Percentiles rank a stretch among this genome's conserved stretches.
phyloP scores from a whole-genome alignment of 1,140 invertebrate species.

The Lysiphlebus fabarum region DNA sequence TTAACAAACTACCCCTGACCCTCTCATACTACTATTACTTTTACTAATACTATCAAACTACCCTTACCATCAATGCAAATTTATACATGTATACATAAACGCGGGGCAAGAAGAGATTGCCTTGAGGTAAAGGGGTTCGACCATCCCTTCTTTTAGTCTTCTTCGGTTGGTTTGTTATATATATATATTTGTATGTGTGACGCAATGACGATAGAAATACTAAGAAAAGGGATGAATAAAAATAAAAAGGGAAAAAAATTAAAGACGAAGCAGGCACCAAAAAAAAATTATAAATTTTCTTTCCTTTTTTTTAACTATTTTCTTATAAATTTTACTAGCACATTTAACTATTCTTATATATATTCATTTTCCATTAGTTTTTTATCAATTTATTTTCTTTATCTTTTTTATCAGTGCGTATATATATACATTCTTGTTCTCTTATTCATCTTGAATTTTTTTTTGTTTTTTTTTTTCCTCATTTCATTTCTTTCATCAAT shows the following conservation, averaged over 20 bases:
- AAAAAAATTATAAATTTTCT: slow-evolving; percentile 44
- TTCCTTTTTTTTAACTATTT: slow-evolving; percentile 14
- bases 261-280: slow-evolving; percentile 57
- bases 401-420: not conserved
- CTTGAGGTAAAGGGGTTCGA: slow-evolving; percentile 24
- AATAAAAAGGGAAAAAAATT: slow-evolving; percentile 46
- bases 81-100: not conserved
- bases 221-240: slow-evolving; percentile 28
- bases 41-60: no score
- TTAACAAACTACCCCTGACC: not conserved
- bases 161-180: no score
- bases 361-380: not conserved
- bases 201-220: slow-evolving; percentile 30
- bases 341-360: not conserved
- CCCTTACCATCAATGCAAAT: not conserved
- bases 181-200: no score
- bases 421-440: not conserved
- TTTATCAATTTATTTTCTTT: not conserved
- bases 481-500: no score
- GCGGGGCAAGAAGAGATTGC: not conserved
- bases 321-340: not conserved
- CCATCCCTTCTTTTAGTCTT: slow-evolving; percentile 11
- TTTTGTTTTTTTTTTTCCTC: no score
- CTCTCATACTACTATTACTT: not conserved
- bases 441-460: not conserved